Evolutionary conservation across 2,888 invertebrate genomes (phyloP).

Genomic region (Cephalotes varians): DNA sequence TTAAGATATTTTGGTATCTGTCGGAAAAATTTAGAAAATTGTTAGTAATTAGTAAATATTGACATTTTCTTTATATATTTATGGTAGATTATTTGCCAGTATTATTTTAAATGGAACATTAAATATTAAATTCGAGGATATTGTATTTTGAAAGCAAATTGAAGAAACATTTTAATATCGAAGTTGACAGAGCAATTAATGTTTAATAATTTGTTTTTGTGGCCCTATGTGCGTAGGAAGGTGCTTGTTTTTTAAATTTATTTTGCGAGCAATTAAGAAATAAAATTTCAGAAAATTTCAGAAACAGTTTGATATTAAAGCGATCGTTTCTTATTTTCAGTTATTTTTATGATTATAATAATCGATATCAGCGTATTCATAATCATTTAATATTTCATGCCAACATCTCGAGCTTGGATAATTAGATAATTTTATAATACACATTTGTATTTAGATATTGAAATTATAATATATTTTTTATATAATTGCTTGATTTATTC

Average conservation of each 20-base stretch:
- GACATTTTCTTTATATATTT: no score
- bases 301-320: not conserved
- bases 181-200: no score
- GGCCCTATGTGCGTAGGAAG: not conserved
- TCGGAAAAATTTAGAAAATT: no score
- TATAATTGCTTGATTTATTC: not conserved
- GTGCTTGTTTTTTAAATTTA: not conserved
- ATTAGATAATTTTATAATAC: not conserved
- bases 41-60: no score
- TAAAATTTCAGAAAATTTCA: not conserved
- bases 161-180: no score
- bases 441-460: not conserved
- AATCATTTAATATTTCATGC: not conserved
- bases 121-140: no score
- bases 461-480: not conserved
- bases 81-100: no score
- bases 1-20: no score
- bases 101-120: no score
- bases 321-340: not conserved
- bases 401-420: not conserved
- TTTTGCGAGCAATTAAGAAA: not conserved
- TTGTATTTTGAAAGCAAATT: no score
- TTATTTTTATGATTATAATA: not conserved
- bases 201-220: no score
- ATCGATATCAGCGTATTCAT: not conserved